Conservation (phyloP, 2,888 invertebrate species). For the Blastobasis adustella region DNA sequence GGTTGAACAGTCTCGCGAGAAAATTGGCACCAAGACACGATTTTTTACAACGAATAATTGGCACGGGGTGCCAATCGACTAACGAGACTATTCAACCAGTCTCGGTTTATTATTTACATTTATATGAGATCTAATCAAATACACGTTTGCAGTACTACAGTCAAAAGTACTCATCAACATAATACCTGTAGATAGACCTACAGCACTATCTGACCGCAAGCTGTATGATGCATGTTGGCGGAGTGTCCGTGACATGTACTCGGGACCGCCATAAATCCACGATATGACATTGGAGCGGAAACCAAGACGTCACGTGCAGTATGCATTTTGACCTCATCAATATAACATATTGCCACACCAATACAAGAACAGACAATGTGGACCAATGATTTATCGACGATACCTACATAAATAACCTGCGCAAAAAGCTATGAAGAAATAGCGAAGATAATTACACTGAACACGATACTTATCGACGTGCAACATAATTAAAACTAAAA, state of each 20-base stretch:
- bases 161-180: too few relatives aligned
- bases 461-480: conserved; percentile 15
- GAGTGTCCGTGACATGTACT: conserved; percentile 3
- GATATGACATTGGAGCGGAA: conserved; percentile 6
- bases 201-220: conserved; percentile 4
- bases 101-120: too few relatives aligned
- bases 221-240: conserved; percentile 2
- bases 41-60: too few relatives aligned
- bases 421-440: background rate
- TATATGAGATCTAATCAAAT: too few relatives aligned
- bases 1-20: too few relatives aligned
- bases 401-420: background rate
- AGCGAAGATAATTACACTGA: conserved; percentile 12
- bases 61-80: too few relatives aligned
- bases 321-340: conserved; percentile 3
- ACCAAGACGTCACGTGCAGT: conserved; percentile 11
- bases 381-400: conserved; percentile 4
- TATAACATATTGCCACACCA: background rate
- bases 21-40: too few relatives aligned
- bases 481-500: conserved; percentile 32
- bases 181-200: background rate
- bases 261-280: conserved; percentile 6
- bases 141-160: too few relatives aligned
- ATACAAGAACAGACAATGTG: background rate
- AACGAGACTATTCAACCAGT: too few relatives aligned